phyloP scores from a whole-genome alignment of 1,140 invertebrate genomes.

The Apis florea region DNA sequence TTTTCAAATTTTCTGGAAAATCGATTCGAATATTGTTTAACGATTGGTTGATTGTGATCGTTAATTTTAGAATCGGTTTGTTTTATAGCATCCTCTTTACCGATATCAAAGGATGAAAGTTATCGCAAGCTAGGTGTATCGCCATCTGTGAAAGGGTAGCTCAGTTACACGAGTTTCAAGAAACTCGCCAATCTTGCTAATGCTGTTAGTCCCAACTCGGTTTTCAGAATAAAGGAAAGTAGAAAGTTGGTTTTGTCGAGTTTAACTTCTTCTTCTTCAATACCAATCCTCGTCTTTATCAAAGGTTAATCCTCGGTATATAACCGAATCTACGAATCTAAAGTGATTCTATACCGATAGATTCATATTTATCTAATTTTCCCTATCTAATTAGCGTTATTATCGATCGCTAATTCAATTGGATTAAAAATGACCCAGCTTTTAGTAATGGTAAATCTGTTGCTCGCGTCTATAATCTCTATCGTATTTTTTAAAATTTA shows the following conservation, averaged over 20 bases:
- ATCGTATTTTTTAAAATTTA: too few relatives aligned
- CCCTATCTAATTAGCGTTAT: too few relatives aligned
- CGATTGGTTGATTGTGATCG: too few relatives aligned
- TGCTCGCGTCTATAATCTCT: too few relatives aligned
- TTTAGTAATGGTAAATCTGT: too few relatives aligned
- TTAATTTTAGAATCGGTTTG: not conserved
- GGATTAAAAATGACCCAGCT: too few relatives aligned
- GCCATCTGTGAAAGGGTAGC: conserved; percentile 29
- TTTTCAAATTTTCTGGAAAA: not conserved
- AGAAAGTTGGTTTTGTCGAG: not conserved
- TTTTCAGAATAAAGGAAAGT: not conserved
- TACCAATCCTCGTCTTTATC: not conserved
- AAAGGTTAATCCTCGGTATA: not conserved
- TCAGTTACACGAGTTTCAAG: not conserved
- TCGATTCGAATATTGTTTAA: not conserved
- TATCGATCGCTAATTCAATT: too few relatives aligned
- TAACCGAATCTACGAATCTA: too few relatives aligned
- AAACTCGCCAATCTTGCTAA: conserved; percentile 9
- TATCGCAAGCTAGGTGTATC: not conserved
- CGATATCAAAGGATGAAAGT: not conserved
- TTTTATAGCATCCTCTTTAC: not conserved
- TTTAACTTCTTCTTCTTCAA: not conserved
- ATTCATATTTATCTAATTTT: too few relatives aligned
- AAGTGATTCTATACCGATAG: too few relatives aligned
- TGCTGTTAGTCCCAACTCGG: not conserved